Percentiles rank a stretch among this genome's conserved stretches.
phyloP scores from a whole-genome alignment of 2,797 vertebrate genomes.

The Enteromius paludinosus region DNA sequence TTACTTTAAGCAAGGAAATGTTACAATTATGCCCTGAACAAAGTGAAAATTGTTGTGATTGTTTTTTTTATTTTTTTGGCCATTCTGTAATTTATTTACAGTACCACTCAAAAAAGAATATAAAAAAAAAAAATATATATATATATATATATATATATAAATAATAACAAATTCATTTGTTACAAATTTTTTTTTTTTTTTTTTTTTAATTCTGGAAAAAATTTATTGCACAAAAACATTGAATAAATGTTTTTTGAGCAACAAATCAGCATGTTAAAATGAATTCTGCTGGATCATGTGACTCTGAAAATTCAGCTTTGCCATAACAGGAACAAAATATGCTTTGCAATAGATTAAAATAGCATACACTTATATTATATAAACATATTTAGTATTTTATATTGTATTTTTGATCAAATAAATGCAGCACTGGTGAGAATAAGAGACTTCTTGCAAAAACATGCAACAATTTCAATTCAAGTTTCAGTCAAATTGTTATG shows the following conservation, averaged over 20 bases:
- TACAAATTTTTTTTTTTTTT: no score
- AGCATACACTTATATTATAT: not conserved
- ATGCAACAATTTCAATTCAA: no score
- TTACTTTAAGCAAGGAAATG: not conserved
- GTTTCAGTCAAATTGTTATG: not conserved
- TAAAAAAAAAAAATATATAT: no score
- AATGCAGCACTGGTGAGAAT: not conserved
- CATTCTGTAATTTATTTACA: not conserved
- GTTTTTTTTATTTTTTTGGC: not conserved
- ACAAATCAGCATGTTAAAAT: not conserved
- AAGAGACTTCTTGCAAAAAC: not conserved
- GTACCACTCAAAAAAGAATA: not conserved
- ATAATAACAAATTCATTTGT: not conserved
- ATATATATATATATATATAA: not conserved
- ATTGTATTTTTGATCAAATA: not conserved
- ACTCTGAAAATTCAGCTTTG: not conserved
- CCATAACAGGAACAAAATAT: not conserved
- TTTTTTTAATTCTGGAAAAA: no score
- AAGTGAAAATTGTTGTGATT: not conserved
- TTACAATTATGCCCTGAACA: not conserved
- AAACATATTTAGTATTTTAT: no score
- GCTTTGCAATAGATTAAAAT: not conserved
- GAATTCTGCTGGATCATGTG: not conserved
- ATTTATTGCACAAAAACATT: no score
- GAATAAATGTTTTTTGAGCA: not conserved